A percentile compares a stretch with the other conserved stretches of the same genome.
These are phyloP conservation scores for Platalea minor DNA, from an alignment of 2,797 vertebrate species.

Conservation along the genomic window DNA sequence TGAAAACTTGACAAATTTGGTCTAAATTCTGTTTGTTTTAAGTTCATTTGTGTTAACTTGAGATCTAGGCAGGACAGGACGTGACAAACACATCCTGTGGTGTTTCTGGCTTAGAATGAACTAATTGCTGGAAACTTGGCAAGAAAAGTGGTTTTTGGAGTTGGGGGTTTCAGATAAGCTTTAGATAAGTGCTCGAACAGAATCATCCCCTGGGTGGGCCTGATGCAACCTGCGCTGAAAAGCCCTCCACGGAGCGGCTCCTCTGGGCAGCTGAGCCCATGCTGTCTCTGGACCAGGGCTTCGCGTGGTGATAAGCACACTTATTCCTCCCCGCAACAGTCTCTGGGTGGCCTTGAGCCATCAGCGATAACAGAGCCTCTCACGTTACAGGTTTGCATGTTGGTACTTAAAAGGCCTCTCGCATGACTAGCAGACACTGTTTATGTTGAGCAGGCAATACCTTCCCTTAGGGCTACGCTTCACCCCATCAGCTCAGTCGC, in stretches of 20 bases:
- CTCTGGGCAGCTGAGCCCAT: background rate
- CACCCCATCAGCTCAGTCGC: background rate
- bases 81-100: slow-evolving; percentile 49
- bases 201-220: background rate
- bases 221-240: background rate
- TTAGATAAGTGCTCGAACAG: background rate
- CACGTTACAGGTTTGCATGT: background rate
- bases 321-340: background rate
- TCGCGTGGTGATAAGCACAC: background rate
- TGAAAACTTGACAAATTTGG: background rate
- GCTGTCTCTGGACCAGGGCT: background rate
- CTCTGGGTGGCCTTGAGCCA: slow-evolving; percentile 21
- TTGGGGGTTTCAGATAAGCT: slow-evolving; percentile 5
- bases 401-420: background rate
- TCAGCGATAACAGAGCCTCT: background rate
- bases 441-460: background rate
- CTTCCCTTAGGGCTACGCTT: background rate
- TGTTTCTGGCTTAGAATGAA: slow-evolving; percentile 11
- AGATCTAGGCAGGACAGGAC: slow-evolving; percentile 24
- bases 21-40: background rate
- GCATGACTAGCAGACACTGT: background rate
- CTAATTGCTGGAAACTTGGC: slow-evolving; percentile 55
- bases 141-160: slow-evolving; percentile 7
- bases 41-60: background rate
- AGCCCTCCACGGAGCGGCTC: background rate